phyloP scores from a whole-genome alignment of 2,888 invertebrate species.

The Lymantria monacha region DNA sequence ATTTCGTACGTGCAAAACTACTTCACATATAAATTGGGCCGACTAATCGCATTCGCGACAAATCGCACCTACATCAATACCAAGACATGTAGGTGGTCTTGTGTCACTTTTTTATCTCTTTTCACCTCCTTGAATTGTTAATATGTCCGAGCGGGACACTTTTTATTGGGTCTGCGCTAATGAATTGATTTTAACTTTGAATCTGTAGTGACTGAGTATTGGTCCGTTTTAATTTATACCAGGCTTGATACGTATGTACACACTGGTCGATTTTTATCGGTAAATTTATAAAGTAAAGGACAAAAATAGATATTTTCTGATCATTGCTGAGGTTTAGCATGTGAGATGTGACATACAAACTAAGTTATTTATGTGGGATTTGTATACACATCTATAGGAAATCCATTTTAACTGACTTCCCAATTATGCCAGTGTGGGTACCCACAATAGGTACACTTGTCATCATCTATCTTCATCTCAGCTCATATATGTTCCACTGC shows the following conservation, averaged over 20 bases:
- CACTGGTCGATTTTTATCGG: background rate
- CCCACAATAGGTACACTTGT: too few relatives aligned
- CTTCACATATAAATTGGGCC: constrained; percentile 11
- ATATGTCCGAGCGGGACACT: constrained; percentile 44
- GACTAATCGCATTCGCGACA: constrained; percentile 31
- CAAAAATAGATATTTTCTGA: too few relatives aligned
- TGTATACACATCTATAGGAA: too few relatives aligned
- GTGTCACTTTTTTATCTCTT: constrained; percentile 32
- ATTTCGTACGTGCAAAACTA: too few relatives aligned
- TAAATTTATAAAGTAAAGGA: too few relatives aligned
- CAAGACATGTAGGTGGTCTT: constrained; percentile 43
- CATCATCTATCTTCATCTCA: too few relatives aligned
- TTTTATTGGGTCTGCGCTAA: constrained; percentile 44
- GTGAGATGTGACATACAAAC: too few relatives aligned
- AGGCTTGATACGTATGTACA: constrained; percentile 3
- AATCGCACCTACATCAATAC: constrained; percentile 30
- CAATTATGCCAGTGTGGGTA: too few relatives aligned
- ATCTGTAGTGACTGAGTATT: constrained; percentile 37
- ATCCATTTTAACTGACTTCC: too few relatives aligned
- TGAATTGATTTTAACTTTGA: constrained; percentile 51
- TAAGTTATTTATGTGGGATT: too few relatives aligned
- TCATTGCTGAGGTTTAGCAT: too few relatives aligned
- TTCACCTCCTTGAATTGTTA: constrained; percentile 53
- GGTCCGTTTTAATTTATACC: constrained; percentile 33
- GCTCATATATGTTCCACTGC: too few relatives aligned